A percentile compares a stretch with the other conserved stretches of the same genome.
Conservation (phyloP, 2,113 vertebrate genomes). For the Maccullochella peelii region DNA sequence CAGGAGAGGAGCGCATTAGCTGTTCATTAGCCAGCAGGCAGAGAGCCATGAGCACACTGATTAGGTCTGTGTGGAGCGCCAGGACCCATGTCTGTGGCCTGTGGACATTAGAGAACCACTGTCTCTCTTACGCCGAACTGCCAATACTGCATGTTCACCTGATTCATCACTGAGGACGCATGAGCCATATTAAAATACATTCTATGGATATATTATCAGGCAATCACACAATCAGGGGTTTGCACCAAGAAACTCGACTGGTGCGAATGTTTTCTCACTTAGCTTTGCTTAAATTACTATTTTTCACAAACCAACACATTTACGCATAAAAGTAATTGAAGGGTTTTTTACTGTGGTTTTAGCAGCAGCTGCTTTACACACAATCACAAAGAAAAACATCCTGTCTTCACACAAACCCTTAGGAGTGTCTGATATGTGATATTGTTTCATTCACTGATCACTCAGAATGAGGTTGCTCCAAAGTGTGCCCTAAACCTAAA, state of each 20-base stretch:
- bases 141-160: constrained; percentile 32
- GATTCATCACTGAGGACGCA: constrained; percentile 38
- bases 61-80: constrained; percentile 50
- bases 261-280: neutral
- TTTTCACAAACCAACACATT: constrained; percentile 1
- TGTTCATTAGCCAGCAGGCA: constrained; percentile 70
- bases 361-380: neutral
- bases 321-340: neutral
- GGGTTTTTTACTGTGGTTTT: neutral
- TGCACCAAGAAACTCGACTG: neutral
- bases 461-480: constrained; percentile 2
- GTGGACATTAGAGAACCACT: constrained; percentile 44
- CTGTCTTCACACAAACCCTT: neutral
- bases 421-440: neutral
- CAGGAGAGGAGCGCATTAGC: constrained; percentile 55
- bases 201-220: neutral
- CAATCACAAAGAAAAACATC: neutral
- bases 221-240: neutral
- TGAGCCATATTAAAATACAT: neutral
- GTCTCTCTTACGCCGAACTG: constrained; percentile 38
- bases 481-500: constrained; percentile 9
- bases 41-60: constrained; percentile 66
- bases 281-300: neutral
- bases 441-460: neutral
- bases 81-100: constrained; percentile 49